Percentiles rank a stretch among this genome's conserved stretches.
Conservation (phyloP, 2,797 vertebrate species). For the Philypnodon macrostomus region DNA sequence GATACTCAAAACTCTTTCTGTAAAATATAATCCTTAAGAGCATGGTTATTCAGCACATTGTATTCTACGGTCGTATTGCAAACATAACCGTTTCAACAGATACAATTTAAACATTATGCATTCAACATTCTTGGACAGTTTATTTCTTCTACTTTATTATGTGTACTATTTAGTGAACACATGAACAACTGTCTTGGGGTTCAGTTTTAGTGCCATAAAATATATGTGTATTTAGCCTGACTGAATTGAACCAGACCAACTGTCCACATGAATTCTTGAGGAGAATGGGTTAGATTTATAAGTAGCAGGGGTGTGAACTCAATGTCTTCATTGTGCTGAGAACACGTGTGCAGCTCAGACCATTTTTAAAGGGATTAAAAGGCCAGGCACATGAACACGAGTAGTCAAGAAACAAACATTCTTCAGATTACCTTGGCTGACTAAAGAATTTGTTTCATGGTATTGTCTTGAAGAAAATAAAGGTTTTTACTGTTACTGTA, state of each 20-base stretch:
- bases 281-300: conserved; percentile 36
- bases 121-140: too few species aligned
- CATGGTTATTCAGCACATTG: too few species aligned
- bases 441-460: too few species aligned
- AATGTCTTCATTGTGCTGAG: conserved; percentile 60
- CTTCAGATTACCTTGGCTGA: not conserved
- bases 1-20: too few species aligned
- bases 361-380: conserved; percentile 35
- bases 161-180: too few species aligned
- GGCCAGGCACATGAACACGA: conserved; percentile 17
- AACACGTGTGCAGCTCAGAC: conserved; percentile 32
- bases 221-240: not conserved
- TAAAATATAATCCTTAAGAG: too few species aligned
- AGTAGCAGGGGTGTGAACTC: conserved; percentile 19
- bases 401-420: conserved; percentile 2
- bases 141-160: too few species aligned
- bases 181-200: not conserved
- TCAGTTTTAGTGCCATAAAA: conserved; percentile 5
- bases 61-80: too few species aligned
- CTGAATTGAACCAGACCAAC: conserved; percentile 20
- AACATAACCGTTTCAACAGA: too few species aligned
- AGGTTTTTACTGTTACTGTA: too few species aligned
- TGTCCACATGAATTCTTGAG: conserved; percentile 32
- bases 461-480: too few species aligned
- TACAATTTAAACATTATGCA: too few species aligned